Conservation (phyloP, 92 coral and sea anemone genomes). For the Anthopleura xanthogrammica region DNA sequence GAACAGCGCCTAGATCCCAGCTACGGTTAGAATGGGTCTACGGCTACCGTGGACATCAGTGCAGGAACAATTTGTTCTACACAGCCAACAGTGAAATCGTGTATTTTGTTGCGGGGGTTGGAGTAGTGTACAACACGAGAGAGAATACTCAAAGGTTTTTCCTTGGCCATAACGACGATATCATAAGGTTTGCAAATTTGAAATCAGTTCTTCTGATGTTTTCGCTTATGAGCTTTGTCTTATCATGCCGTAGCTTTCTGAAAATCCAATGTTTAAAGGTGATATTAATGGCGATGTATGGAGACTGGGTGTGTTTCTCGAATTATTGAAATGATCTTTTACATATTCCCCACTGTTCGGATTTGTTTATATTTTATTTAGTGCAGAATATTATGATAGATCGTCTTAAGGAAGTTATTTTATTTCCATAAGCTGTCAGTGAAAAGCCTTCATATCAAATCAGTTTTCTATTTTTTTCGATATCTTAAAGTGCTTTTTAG, state of each 20-base stretch:
- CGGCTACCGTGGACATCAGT: constrained; percentile 98
- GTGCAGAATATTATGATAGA: no score
- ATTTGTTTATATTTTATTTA: no score
- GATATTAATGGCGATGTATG: not conserved
- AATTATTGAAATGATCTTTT: not conserved
- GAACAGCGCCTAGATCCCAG: constrained; percentile 94
- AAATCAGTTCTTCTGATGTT: not conserved
- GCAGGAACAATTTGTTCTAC: constrained; percentile 92
- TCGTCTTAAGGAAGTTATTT: no score
- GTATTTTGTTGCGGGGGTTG: constrained; percentile 99
- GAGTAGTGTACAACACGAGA: constrained; percentile 85
- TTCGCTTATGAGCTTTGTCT: not conserved
- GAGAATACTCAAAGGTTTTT: constrained; percentile 89
- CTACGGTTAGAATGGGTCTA: constrained; percentile 98
- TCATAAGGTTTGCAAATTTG: constrained; percentile 72
- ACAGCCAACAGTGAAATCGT: constrained; percentile 85
- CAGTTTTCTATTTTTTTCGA: no score
- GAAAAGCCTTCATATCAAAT: no score
- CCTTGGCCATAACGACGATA: constrained; percentile 96
- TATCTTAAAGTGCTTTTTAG: no score
- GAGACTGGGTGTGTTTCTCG: not conserved
- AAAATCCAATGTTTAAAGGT: not conserved
- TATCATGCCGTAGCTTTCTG: not conserved
- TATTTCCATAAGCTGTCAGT: no score
- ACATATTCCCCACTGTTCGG: not conserved